Percentiles rank a stretch among this genome's conserved stretches.
Evolutionary conservation across 2,797 vertebrate species (phyloP).

Genomic region (Todus mexicanus): DNA sequence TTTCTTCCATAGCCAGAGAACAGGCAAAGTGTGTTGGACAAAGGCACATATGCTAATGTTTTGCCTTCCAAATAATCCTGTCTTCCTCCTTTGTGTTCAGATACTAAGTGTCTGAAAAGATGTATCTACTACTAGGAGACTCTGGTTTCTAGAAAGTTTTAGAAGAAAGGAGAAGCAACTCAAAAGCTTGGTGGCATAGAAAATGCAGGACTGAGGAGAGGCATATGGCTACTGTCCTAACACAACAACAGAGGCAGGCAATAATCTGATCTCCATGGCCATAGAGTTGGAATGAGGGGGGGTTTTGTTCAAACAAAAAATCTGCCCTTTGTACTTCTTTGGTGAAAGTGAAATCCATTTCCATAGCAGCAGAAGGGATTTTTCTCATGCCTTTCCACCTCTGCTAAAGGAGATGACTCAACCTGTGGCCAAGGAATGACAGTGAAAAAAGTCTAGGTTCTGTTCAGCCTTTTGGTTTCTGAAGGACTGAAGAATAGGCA

Average conservation of each 20-base stretch:
- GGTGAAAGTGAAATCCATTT: background rate
- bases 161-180: background rate
- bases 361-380: background rate
- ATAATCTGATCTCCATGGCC: background rate
- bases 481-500: background rate
- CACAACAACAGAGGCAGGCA: background rate
- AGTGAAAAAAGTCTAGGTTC: background rate
- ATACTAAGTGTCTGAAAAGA: background rate
- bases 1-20: background rate
- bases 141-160: background rate
- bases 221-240: background rate
- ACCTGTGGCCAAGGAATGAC: background rate
- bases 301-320: too few relatives aligned
- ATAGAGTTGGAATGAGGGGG: background rate
- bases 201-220: background rate
- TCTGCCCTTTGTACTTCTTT: background rate
- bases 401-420: background rate
- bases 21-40: background rate
- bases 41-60: background rate
- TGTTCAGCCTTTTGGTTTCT: background rate
- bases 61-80: background rate
- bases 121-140: background rate
- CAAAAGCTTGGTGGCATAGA: background rate
- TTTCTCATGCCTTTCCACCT: background rate
- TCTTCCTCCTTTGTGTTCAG: background rate